Evolutionary conservation across 2,797 vertebrate genomes (phyloP).

Genomic region (Hafferia zeledoni): DNA sequence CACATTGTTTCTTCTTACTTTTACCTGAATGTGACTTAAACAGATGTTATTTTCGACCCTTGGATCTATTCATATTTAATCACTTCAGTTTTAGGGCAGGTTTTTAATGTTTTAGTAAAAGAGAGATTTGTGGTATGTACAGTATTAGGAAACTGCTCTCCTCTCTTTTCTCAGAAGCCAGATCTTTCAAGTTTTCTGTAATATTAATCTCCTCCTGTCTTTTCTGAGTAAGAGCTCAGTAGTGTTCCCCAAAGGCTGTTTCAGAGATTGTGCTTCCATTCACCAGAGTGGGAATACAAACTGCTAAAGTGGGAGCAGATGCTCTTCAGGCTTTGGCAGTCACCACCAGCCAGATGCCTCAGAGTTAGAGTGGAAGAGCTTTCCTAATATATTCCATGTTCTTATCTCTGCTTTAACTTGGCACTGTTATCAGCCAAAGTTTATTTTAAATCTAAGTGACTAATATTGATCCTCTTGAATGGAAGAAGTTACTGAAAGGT

Average conservation of each 20-base stretch:
- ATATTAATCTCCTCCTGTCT: slow-evolving; percentile 33
- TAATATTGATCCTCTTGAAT: slow-evolving; percentile 32
- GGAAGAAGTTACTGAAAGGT: slow-evolving; percentile 7
- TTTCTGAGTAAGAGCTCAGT: slow-evolving; percentile 49
- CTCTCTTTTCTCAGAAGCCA: slow-evolving; percentile 37
- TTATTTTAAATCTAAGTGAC: slow-evolving; percentile 41
- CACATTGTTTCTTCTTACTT: not conserved
- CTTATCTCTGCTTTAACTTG: slow-evolving; percentile 57
- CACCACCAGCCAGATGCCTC: slow-evolving; percentile 67
- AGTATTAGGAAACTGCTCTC: slow-evolving; percentile 26
- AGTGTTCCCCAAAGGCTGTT: slow-evolving; percentile 71
- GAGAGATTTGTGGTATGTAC: slow-evolving; percentile 20
- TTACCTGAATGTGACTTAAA: not conserved
- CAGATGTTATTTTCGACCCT: slow-evolving; percentile 3
- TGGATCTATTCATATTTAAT: slow-evolving; percentile 32
- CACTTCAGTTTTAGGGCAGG: not conserved
- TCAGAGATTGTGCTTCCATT: slow-evolving; percentile 62
- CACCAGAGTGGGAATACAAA: slow-evolving; percentile 62
- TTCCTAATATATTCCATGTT: slow-evolving; percentile 38
- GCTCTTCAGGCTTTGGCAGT: slow-evolving; percentile 54
- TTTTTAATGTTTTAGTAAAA: slow-evolving; percentile 41
- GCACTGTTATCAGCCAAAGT: slow-evolving; percentile 18
- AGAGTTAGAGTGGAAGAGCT: slow-evolving; percentile 55
- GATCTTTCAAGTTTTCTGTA: slow-evolving; percentile 63
- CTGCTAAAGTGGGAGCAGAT: slow-evolving; percentile 73